phyloP scores from a whole-genome alignment of 1,140 invertebrate genomes.

The Tetraneura akinire region DNA sequence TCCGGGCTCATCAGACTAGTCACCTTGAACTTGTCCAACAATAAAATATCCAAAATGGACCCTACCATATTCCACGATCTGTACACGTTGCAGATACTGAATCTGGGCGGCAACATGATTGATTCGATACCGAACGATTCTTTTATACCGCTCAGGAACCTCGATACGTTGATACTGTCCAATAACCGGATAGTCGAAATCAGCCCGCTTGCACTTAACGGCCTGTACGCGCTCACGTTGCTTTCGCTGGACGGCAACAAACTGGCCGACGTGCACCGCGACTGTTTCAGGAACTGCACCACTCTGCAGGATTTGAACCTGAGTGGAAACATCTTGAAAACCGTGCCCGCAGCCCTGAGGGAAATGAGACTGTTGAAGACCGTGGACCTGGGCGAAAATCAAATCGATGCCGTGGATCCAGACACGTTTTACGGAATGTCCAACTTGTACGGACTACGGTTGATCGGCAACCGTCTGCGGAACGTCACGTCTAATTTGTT shows the following conservation, averaged over 20 bases:
- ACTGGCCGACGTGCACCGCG: slow-evolving; percentile 73
- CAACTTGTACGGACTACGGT: slow-evolving; percentile 76
- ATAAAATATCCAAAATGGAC: slow-evolving; percentile 77
- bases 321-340: slow-evolving; percentile 75
- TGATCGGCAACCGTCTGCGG: slow-evolving; percentile 85
- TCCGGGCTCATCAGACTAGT: slow-evolving; percentile 83
- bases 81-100: slow-evolving; percentile 80
- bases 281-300: slow-evolving; percentile 80
- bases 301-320: slow-evolving; percentile 78
- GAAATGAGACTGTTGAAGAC: slow-evolving; percentile 75
- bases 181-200: slow-evolving; percentile 77
- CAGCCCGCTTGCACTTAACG: slow-evolving; percentile 76
- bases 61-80: slow-evolving; percentile 78
- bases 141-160: slow-evolving; percentile 79
- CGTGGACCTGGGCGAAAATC: slow-evolving; percentile 80
- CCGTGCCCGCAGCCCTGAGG: slow-evolving; percentile 73
- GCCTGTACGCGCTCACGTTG: slow-evolving; percentile 74
- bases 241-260: slow-evolving; percentile 80
- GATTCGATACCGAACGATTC: slow-evolving; percentile 77
- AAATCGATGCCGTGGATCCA: slow-evolving; percentile 73
- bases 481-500: slow-evolving; percentile 82
- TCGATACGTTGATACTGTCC: slow-evolving; percentile 77
- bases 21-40: slow-evolving; percentile 81
- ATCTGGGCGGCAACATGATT: slow-evolving; percentile 76
- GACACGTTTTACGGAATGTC: slow-evolving; percentile 80